A percentile compares a stretch with the other conserved stretches of the same genome.
Evolutionary conservation across 2,797 vertebrate species (phyloP).

Genomic region (Sebastes paucispinis): DNA sequence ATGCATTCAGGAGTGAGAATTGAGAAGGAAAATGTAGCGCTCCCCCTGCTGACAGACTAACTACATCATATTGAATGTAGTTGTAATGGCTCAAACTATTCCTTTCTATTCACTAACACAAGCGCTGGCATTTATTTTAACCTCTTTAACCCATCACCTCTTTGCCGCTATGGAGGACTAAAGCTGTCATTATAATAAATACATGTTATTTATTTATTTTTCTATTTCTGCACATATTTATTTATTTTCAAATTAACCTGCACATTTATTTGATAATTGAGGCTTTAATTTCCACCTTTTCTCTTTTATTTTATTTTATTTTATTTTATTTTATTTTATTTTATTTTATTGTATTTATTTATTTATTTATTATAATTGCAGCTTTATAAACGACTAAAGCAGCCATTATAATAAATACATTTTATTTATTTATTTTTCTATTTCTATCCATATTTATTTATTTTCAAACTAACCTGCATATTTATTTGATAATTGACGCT

Average conservation of each 20-base stretch:
- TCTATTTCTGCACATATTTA: too few species aligned
- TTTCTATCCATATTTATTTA: too few species aligned
- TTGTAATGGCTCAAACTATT: neutral
- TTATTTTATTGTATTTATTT: neutral
- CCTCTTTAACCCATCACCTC: too few species aligned
- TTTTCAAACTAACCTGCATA: neutral
- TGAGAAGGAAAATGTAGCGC: neutral
- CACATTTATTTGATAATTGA: neutral
- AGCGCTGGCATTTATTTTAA: neutral
- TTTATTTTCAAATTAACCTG: neutral
- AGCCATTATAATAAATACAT: too few species aligned
- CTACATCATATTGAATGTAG: neutral
- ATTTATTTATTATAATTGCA: too few species aligned
- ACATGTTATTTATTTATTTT: too few species aligned
- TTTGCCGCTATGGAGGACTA: neutral
- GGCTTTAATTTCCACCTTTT: neutral
- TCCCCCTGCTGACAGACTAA: neutral
- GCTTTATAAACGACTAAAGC: too few species aligned
- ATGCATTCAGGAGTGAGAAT: neutral
- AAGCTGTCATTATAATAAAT: too few species aligned
- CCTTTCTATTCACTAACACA: neutral
- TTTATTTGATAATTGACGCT: neutral
- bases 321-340: too few species aligned
- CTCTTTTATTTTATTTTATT: neutral
- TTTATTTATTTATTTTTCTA: too few species aligned